Base-by-base conservation (phyloP, 1,140 invertebrate species). In the Copidosoma floridanum region DNA sequence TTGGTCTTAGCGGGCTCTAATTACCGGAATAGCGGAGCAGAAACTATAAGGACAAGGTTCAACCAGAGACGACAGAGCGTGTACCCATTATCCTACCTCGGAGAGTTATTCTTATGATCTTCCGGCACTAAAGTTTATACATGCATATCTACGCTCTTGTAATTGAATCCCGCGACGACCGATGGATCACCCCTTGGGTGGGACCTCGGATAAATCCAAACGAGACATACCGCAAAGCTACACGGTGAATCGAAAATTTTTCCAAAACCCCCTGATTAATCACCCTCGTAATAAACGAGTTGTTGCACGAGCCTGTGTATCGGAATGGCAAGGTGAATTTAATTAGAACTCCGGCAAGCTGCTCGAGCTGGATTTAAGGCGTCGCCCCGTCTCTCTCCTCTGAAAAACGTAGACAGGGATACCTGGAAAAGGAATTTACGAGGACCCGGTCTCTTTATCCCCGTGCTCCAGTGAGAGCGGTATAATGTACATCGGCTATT, bases 401-500 rank as follows among this genome's bases (percentile, higher is more conserved):
- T n/a, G 65, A 29, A 63, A 66, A 71, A 69, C 68, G 71, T 72
- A 70, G 66, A 69, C 73, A 72, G 68, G 69, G 75, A 78, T 75
- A 79, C 68, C 68, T 68, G 65, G 51, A 63, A 63, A 71, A 75
- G 76, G 71, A 79, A 79, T 81, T 81, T 78, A 81, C 70, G 75
- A 73, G 69, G 72, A n/a, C 55, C 23, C 32, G 23, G 18, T 35
- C 12, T 41, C 26, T 24, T 20, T 37, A 1, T 68, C 65, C 68
- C 63, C 44, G 65, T 63, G 57, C 69, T 69, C 62, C 57, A 63
- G 70, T 66, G 70, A 70, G 75, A 74, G 66, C 73, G 75, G 76
- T 74, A 72, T 80, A 79, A 81, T 81, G 80, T 81, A 79, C 77
- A 52, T 52, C 73, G 73, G 77, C 76, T 80, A 81, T 81, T 81